Conservation (phyloP, 1,140 invertebrate genomes). For the Conus betulinus region DNA sequence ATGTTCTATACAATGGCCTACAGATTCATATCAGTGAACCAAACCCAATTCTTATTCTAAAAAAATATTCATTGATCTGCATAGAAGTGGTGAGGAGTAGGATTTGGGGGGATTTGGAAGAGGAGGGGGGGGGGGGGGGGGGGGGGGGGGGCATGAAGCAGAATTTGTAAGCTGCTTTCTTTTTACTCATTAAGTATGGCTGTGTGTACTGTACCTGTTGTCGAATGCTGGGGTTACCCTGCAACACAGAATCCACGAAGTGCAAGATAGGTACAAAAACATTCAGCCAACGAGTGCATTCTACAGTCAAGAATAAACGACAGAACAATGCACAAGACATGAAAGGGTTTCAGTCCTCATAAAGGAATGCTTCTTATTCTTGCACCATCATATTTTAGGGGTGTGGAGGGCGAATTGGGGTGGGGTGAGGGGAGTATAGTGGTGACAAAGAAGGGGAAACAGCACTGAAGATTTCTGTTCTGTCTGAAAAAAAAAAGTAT, state of each 20-base stretch:
- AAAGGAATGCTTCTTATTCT: no score
- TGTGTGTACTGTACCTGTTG: slow-evolving; percentile 28
- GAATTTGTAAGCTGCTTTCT: not conserved
- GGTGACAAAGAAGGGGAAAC: no score
- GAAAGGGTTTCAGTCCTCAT: not conserved
- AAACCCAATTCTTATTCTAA: no score
- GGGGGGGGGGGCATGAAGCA: not conserved
- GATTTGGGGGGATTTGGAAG: not conserved
- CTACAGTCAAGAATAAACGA: not conserved
- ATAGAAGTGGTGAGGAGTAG: no score
- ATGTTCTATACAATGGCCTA: no score
- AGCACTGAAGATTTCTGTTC: no score
- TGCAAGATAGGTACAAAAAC: not conserved
- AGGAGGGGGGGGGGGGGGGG: not conserved
- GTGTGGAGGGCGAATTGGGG: no score
- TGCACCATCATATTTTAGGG: no score
- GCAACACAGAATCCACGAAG: slow-evolving; percentile 21
- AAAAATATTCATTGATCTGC: no score
- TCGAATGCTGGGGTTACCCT: slow-evolving; percentile 32
- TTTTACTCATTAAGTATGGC: not conserved
- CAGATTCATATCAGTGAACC: no score
- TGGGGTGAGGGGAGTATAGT: no score
- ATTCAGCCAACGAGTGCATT: not conserved
- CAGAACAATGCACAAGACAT: not conserved
- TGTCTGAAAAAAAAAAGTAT: no score